Conservation (phyloP, 2,888 invertebrate species). For the Chrysolina americana region DNA sequence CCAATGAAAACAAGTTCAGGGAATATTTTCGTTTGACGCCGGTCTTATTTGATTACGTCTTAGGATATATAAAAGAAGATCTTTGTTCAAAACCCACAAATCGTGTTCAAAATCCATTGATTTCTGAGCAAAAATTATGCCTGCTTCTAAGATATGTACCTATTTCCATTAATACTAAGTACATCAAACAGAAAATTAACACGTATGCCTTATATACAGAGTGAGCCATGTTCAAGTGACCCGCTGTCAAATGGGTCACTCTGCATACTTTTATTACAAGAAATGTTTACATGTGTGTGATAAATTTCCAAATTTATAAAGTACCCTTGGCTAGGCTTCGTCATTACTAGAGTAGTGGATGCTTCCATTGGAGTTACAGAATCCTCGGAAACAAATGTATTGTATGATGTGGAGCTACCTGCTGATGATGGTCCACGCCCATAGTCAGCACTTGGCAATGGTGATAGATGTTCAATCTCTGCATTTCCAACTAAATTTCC, state of each 20-base stretch:
- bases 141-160: slow-evolving; percentile 52
- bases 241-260: no score
- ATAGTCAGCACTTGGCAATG: slow-evolving; percentile 25
- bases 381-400: slow-evolving; percentile 28
- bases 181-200: slow-evolving; percentile 34
- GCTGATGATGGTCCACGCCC: slow-evolving; percentile 29
- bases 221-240: no score
- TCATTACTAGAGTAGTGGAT: slow-evolving; percentile 21
- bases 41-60: slow-evolving; percentile 34
- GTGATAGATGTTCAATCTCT: slow-evolving; percentile 34
- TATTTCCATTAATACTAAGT: slow-evolving; percentile 26
- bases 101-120: slow-evolving; percentile 44
- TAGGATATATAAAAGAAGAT: slow-evolving; percentile 33
- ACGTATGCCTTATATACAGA: slow-evolving; percentile 18
- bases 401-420: slow-evolving; percentile 32
- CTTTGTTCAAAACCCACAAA: slow-evolving; percentile 34
- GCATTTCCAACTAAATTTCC: slow-evolving; percentile 34
- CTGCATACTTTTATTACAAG: no score
- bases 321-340: slow-evolving; percentile 19
- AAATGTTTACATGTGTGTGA: slow-evolving; percentile 32
- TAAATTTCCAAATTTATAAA: slow-evolving; percentile 32
- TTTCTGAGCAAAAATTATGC: slow-evolving; percentile 51
- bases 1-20: slow-evolving; percentile 45
- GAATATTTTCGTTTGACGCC: slow-evolving; percentile 32
- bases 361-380: slow-evolving; percentile 30